Base-by-base conservation (phyloP, 2,888 invertebrate genomes). In the Chrysodeixis includens region DNA sequence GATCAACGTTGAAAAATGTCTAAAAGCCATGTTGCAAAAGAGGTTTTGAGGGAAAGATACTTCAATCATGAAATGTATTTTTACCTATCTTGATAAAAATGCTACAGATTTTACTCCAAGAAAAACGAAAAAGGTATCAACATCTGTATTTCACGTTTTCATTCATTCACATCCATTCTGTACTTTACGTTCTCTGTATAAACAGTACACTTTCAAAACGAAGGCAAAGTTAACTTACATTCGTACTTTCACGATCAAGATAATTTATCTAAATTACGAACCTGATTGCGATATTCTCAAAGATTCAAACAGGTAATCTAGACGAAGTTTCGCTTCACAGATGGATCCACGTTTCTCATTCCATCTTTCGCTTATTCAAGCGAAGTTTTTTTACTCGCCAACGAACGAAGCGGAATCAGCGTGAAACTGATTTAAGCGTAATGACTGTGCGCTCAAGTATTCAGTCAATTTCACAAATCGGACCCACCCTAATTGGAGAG, bases 381-480 rank as follows among this genome's bases (percentile, higher is more conserved):
- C 53, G 46, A 64, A 68, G 63, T 79, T 81, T 74, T 81, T 80
- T 66, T 66, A 60, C 54, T 82, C 53, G 20, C 46, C 55, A 71
- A 71, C 67, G 80, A 49, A 49, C 46, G 46, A 20, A 69, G 74
- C 71, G 54, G 60, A 73, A 67, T 82, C 80, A 82, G 80, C 80
- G 68, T 55, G 68, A 81, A 81, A 75, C 80, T 78, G 83, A 82
- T 83, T 81, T 78, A 69, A 81, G 71, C 63, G 73, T 81, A 83
- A 81, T 78, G 83, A 83, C 69, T 81, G 78, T 56, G 69, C 78
- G 68, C 81, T 81, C 69, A 75, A 81, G 81, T 81, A 81, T 81
- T 81, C 83, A 81, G 78, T 76, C 80, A 83, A 83, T 81, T 81
- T 81, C 83, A 81, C 80, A 81, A 81, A 81, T 81, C 81, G 81